These are phyloP conservation scores for Shargacucullia verbasci DNA, from an alignment of 2,888 invertebrate genomes.

Conservation along the genomic window DNA sequence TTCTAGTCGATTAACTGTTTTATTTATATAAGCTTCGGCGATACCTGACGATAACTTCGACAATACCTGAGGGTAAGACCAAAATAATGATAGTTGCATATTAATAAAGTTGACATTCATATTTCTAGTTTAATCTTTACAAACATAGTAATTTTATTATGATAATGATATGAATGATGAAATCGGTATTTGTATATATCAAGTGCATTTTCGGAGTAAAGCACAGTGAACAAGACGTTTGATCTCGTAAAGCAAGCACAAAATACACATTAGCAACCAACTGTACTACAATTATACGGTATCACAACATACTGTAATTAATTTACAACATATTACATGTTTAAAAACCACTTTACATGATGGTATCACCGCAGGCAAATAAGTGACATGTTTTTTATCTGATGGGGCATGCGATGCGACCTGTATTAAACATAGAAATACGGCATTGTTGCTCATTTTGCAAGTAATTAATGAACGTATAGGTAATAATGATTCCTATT, in stretches of 20 bases:
- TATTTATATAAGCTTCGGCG: too few relatives aligned
- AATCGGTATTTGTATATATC: too few relatives aligned
- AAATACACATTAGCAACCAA: conserved; percentile 1
- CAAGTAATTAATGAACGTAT: conserved; percentile 3
- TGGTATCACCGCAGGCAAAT: conserved; percentile 37
- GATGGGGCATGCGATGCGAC: conserved; percentile 46
- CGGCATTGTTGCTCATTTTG: conserved; percentile 16
- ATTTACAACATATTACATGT: conserved; percentile 30
- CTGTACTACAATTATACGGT: conserved; percentile 10
- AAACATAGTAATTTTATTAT: too few relatives aligned
- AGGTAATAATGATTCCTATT: conserved; percentile 49
- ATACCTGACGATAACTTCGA: too few relatives aligned
- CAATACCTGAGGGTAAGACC: too few relatives aligned
- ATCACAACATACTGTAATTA: conserved; percentile 4
- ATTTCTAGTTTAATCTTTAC: too few relatives aligned
- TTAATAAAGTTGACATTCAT: too few relatives aligned
- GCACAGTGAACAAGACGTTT: too few relatives aligned
- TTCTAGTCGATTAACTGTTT: conserved; percentile 73
- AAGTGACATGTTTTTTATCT: conserved; percentile 46
- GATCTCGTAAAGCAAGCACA: background rate
- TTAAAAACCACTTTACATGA: conserved; percentile 34
- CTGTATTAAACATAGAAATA: conserved; percentile 20
- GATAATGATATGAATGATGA: too few relatives aligned
- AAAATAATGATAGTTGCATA: too few relatives aligned
- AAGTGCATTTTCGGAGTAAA: too few relatives aligned